phyloP scores from a whole-genome alignment of 2,797 vertebrate genomes.

The Oophaga sylvatica region DNA sequence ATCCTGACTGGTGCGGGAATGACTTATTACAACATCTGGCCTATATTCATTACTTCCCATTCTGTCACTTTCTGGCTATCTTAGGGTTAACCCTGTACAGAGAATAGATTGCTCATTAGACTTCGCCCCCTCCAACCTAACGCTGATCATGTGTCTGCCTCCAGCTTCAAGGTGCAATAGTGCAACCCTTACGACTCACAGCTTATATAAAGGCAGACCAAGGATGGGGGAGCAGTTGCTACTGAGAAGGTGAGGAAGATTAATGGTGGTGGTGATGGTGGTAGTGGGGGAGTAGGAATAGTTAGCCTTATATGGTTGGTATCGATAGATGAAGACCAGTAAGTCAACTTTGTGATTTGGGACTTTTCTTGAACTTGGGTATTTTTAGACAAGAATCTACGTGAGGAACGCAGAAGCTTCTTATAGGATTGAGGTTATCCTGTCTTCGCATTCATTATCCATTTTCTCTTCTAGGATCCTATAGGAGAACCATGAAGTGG shows the following conservation, averaged over 20 bases:
- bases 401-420: not conserved
- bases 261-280: not conserved
- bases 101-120: constrained; percentile 40
- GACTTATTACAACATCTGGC: not conserved
- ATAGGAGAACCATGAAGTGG: constrained; percentile 42
- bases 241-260: constrained; percentile 43
- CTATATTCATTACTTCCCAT: not conserved
- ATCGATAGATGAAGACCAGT: not conserved
- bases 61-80: constrained; percentile 14
- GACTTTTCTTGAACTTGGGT: not conserved
- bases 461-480: constrained; percentile 1
- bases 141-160: constrained; percentile 56
- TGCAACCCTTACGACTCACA: constrained; percentile 43
- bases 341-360: too few species aligned
- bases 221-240: not conserved
- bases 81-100: constrained; percentile 41
- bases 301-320: not conserved
- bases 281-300: not conserved
- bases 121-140: constrained; percentile 56
- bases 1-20: not conserved
- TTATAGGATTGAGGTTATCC: not conserved
- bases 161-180: constrained; percentile 57
- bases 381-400: not conserved
- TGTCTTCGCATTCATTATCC: not conserved
- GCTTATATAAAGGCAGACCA: constrained; percentile 42